Conservation (phyloP, 2,888 invertebrate genomes). For the Nomada flava region DNA sequence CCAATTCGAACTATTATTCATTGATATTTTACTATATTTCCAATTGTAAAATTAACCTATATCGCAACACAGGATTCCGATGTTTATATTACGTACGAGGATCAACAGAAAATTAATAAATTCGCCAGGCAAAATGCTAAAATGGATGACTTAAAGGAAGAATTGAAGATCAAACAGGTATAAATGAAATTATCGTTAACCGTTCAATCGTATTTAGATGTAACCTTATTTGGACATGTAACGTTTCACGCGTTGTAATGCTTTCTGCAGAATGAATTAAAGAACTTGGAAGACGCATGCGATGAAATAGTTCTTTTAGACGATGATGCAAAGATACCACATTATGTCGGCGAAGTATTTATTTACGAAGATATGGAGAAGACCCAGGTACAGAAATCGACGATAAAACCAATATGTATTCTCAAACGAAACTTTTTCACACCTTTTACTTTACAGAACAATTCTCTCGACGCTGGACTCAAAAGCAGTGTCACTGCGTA, state of each 20-base stretch:
- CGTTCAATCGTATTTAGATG: neutral
- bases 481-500: too few relatives aligned
- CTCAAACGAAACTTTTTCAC: neutral
- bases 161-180: slow-evolving; percentile 92
- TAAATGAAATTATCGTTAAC: neutral
- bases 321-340: slow-evolving; percentile 91
- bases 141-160: slow-evolving; percentile 95
- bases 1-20: slow-evolving; percentile 13
- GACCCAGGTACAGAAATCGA: slow-evolving; percentile 87
- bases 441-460: too few relatives aligned
- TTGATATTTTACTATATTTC: slow-evolving; percentile 3
- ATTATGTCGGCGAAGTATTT: slow-evolving; percentile 95
- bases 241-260: slow-evolving; percentile 23
- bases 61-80: slow-evolving; percentile 90
- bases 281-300: slow-evolving; percentile 96
- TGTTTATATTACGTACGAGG: slow-evolving; percentile 97
- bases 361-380: slow-evolving; percentile 91
- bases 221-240: slow-evolving; percentile 76
- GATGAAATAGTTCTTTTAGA: slow-evolving; percentile 94
- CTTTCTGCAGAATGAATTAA: slow-evolving; percentile 90
- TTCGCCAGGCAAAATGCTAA: slow-evolving; percentile 97
- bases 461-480: too few relatives aligned
- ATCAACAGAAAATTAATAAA: slow-evolving; percentile 98
- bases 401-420: neutral
- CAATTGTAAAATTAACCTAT: slow-evolving; percentile 39